phyloP scores from a whole-genome alignment of 2,888 invertebrate genomes.

The Morpho helenor region DNA sequence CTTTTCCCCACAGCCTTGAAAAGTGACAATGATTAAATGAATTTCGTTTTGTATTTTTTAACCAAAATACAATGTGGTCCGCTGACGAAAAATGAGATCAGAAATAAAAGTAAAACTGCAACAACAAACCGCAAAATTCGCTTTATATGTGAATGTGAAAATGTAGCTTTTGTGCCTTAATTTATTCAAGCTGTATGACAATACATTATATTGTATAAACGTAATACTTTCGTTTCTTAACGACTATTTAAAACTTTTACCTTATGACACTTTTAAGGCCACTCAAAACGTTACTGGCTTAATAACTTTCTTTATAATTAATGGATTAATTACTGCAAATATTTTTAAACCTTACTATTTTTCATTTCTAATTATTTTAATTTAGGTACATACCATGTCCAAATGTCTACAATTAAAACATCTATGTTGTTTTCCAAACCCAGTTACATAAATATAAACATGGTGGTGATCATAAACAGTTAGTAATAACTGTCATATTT shows the following conservation, averaged over 20 bases:
- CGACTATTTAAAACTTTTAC: conserved; percentile 3
- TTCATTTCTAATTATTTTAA: too few species aligned
- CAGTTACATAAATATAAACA: too few species aligned
- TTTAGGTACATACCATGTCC: too few species aligned
- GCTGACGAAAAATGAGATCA: conserved; percentile 2
- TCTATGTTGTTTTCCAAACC: too few species aligned
- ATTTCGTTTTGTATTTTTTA: neutral
- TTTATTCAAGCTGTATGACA: conserved; percentile 8
- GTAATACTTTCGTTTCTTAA: conserved; percentile 9
- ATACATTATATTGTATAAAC: neutral
- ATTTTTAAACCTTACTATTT: too few species aligned
- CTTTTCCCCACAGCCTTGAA: too few species aligned
- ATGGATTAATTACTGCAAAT: conserved; percentile 34
- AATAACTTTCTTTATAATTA: conserved; percentile 31
- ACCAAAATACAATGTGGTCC: neutral
- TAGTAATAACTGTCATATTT: too few species aligned
- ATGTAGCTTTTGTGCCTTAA: conserved; percentile 38
- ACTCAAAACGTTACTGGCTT: neutral
- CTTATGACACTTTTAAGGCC: neutral
- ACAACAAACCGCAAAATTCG: conserved; percentile 45
- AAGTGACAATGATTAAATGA: too few species aligned
- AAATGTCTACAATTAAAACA: too few species aligned
- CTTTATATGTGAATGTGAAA: conserved; percentile 38
- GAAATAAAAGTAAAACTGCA: conserved; percentile 38
- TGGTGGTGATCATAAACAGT: too few species aligned